These are phyloP conservation scores for Salvelinus alpinus DNA, from an alignment of 2,113 vertebrate species.

Conservation along the genomic window DNA sequence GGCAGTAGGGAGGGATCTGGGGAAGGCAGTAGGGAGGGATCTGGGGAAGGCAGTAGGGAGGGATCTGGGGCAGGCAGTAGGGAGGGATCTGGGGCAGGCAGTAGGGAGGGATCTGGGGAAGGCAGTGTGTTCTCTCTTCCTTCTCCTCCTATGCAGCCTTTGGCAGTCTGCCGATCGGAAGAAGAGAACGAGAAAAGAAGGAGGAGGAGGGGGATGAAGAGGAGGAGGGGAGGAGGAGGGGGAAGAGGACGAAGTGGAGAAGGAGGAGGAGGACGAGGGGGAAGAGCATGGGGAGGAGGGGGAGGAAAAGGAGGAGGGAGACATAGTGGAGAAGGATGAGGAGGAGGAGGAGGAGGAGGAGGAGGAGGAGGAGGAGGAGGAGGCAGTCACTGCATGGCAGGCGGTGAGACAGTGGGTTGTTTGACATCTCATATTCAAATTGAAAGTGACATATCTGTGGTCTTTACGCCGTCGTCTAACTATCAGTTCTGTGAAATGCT, in stretches of 20 bases:
- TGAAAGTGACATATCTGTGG: slow-evolving; percentile 61
- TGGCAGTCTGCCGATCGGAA: slow-evolving; percentile 39
- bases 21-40: too few species aligned
- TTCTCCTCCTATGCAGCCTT: slow-evolving; percentile 40
- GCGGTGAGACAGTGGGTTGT: neutral
- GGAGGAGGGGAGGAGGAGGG: slow-evolving; percentile 15
- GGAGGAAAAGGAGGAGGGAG: slow-evolving; percentile 12
- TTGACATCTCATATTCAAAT: slow-evolving; percentile 66
- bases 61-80: slow-evolving; percentile 21
- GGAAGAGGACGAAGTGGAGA: neutral
- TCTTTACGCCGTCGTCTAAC: slow-evolving; percentile 65
- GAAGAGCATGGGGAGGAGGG: slow-evolving; percentile 5
- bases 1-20: slow-evolving; percentile 20
- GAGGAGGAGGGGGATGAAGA: slow-evolving; percentile 4
- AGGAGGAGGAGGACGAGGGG: slow-evolving; percentile 2
- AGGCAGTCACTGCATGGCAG: neutral
- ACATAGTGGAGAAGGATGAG: neutral
- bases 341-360: slow-evolving; percentile 12
- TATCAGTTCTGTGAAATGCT: slow-evolving; percentile 62
- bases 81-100: slow-evolving; percentile 32
- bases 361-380: slow-evolving; percentile 2
- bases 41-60: slow-evolving; percentile 13
- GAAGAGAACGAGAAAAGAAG: slow-evolving; percentile 9
- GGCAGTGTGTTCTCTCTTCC: slow-evolving; percentile 35
- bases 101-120: slow-evolving; percentile 28